These are phyloP conservation scores for Phaonia tiefii DNA, from an alignment of 2,888 invertebrate genomes.

Conservation along the genomic window DNA sequence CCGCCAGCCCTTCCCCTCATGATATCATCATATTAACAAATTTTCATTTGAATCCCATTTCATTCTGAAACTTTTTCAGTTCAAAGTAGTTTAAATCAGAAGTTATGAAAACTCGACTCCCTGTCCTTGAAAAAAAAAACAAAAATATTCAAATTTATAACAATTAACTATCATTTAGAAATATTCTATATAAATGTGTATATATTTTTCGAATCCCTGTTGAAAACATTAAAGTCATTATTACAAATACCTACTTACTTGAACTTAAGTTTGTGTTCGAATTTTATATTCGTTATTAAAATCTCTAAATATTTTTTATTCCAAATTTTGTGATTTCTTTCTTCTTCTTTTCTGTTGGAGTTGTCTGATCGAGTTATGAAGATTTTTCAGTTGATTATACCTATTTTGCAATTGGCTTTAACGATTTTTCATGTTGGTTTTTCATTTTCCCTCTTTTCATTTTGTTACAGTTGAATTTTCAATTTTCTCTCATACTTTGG, in stretches of 20 bases:
- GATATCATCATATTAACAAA: no score
- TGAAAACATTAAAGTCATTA: not conserved
- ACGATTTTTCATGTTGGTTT: slow-evolving; percentile 60
- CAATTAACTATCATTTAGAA: not conserved
- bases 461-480: slow-evolving; percentile 51
- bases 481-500: slow-evolving; percentile 43
- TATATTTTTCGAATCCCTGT: not conserved
- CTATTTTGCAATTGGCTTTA: slow-evolving; percentile 76
- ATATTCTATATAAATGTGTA: not conserved
- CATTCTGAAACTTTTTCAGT: slow-evolving; percentile 17
- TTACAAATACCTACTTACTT: no score
- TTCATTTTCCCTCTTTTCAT: slow-evolving; percentile 41
- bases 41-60: no score
- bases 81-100: not conserved
- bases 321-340: not conserved
- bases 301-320: no score
- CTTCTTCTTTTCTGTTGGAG: not conserved
- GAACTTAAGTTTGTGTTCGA: slow-evolving; percentile 35
- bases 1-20: no score
- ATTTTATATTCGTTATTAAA: slow-evolving; percentile 2
- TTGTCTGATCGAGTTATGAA: slow-evolving; percentile 32
- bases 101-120: no score
- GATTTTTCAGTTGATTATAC: slow-evolving; percentile 54
- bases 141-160: no score
- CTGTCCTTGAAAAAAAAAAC: no score